Evolutionary conservation across 2,113 vertebrate genomes (phyloP).

Genomic region (Setophaga petechia): DNA sequence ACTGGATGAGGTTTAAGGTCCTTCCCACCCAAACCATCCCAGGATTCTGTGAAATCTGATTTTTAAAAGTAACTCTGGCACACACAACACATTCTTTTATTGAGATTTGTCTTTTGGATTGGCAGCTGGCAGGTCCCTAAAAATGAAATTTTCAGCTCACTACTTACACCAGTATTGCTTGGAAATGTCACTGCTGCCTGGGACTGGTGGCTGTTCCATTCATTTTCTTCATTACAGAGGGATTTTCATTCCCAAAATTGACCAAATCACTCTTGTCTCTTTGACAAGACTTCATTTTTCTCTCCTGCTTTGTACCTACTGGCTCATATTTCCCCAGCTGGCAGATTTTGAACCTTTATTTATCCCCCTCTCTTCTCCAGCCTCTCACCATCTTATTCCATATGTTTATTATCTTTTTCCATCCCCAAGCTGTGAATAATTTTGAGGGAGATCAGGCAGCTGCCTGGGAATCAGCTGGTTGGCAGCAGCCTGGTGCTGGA

Average conservation of each 20-base stretch:
- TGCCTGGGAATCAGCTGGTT: slow-evolving; percentile 49
- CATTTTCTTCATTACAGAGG: not conserved
- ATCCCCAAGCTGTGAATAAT: slow-evolving; percentile 26
- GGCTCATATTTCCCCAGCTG: not conserved
- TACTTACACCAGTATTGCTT: not conserved
- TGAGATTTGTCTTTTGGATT: not conserved
- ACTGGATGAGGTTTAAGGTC: not conserved
- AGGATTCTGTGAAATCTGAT: not conserved
- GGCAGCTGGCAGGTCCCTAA: not conserved
- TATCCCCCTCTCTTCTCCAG: not conserved
- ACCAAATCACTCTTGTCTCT: not conserved
- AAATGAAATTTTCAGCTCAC: not conserved
- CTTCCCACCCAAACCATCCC: not conserved
- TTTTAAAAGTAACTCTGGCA: not conserved
- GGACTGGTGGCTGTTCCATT: not conserved
- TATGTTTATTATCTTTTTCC: slow-evolving; percentile 21
- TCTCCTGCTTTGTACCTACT: not conserved
- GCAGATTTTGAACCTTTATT: not conserved
- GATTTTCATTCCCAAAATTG: not conserved
- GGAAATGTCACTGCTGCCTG: not conserved
- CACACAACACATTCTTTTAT: not conserved
- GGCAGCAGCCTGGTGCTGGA: not conserved
- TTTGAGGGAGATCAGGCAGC: not conserved
- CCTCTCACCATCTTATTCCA: not conserved
- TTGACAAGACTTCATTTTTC: not conserved